Evolutionary conservation across 2,797 vertebrate genomes (phyloP), one percentile per base, ranked within the genome.

Genomic region (Philypnodon macrostomus): DNA sequence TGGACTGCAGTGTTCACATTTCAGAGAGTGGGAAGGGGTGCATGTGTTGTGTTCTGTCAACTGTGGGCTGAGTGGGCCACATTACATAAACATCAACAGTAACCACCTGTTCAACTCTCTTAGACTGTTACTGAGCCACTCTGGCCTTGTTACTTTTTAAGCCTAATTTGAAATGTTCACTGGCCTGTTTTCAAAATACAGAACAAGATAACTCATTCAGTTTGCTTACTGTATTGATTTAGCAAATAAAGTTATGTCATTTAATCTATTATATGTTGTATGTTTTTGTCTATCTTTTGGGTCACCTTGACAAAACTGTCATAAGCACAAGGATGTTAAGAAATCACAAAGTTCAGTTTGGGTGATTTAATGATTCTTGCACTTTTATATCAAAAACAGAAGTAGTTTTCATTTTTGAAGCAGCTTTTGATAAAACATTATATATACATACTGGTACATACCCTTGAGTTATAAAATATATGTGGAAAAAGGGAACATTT

Each of bases 231-330:
- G 38, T n/a, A 24, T 44, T 30, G 11, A 17, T 44, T 30, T 18
- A 12, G 12, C n/a, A 6, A 44, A 42, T 29, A 42, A 42, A 29
- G 11, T 42, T 15, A 29, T n/a, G 11, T 27, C 24, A n/a, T n/a
- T 44, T 23, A 12, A n/a, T n/a, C n/a, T 12, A 1, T 16, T 27
- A 14, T 17, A n/a, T 18, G 15, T 1, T 13, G 23, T 29, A 37
- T 19, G 4, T 26, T 51, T 26, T 15, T 18, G 23, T 53, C 4
- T 30, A 38, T 65, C 46, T 64, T 16, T 16, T 1, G 10, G 49
- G 73, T 83, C 55, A 74, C 58, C 15, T 58, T 77, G 73, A 79
- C 68, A 64, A 12, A 2, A 44, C 17, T 26, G 5, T 34, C 67
- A 53, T 29, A 60, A 8, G 23, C 15, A 37, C 53, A 75, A 74